Evolutionary conservation across 37 sponge, comb jelly and placozoan genomes (phyloP).

Genomic region (Bolinopsis microptera): DNA sequence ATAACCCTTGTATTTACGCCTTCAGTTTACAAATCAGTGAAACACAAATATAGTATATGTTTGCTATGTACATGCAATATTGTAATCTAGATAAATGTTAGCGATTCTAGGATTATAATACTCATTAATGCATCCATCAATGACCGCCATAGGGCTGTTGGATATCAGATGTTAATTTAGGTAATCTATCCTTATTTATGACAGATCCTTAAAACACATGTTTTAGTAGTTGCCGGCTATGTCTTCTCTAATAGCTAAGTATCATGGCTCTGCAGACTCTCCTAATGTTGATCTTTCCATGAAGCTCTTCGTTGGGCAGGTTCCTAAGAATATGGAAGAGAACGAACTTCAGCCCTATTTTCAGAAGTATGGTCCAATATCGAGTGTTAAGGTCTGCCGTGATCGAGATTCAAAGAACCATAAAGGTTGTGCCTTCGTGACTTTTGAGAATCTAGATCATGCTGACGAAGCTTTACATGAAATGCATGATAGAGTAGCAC

Average conservation of each 20-base stretch:
- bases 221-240: too few relatives aligned
- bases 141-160: too few relatives aligned
- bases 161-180: too few relatives aligned
- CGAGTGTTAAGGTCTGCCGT: constrained; percentile 66
- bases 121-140: too few relatives aligned
- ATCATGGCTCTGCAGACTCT: not conserved
- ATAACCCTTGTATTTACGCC: too few relatives aligned
- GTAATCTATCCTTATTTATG: too few relatives aligned
- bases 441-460: constrained; percentile 75
- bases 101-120: too few relatives aligned
- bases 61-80: too few relatives aligned
- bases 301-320: constrained; percentile 93
- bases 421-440: constrained; percentile 99
- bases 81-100: too few relatives aligned
- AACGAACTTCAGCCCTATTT: constrained; percentile 74
- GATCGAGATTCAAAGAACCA: constrained; percentile 73
- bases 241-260: not conserved
- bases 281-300: constrained; percentile 65
- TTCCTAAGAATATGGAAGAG: constrained; percentile 79
- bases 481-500: constrained; percentile 84
- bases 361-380: constrained; percentile 79
- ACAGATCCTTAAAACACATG: too few relatives aligned
- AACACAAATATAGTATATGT: too few relatives aligned
- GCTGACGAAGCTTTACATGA: constrained; percentile 83
- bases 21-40: too few relatives aligned